Evolutionary conservation across 2,113 vertebrate species (phyloP).

Genomic region (Notechis scutatus): DNA sequence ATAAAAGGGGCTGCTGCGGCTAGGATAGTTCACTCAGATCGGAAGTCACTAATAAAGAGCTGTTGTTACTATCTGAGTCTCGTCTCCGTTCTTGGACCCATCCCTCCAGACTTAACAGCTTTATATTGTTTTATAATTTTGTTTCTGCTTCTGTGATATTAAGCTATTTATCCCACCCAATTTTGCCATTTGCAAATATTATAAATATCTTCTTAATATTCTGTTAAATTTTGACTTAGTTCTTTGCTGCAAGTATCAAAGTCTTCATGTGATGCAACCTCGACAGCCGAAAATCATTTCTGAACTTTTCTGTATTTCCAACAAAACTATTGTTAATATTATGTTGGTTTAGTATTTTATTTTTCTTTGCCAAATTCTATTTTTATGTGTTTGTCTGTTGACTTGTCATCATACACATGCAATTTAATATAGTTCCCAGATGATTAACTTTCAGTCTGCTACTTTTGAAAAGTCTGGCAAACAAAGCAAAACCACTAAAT

Average conservation of each 20-base stretch:
- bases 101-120: no score
- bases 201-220: background rate
- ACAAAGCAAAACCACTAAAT: fast-evolving
- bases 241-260: background rate
- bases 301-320: background rate
- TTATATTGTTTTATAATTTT: background rate
- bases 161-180: background rate
- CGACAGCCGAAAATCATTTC: background rate
- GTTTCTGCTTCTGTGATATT: background rate
- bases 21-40: no score
- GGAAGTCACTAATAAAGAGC: no score
- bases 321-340: background rate
- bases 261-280: background rate
- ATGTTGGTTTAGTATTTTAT: background rate
- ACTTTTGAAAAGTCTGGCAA: background rate
- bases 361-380: background rate
- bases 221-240: background rate
- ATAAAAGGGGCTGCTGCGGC: no score
- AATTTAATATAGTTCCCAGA: background rate
- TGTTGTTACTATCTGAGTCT: no score
- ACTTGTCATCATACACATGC: background rate
- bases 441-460: background rate
- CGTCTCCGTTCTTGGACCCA: no score
- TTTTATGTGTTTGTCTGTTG: background rate
- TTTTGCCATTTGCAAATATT: background rate